Evolutionary conservation across 2,888 invertebrate genomes (phyloP), one percentile per base, ranked within the genome.

Genomic region (Cheilosia vulpina): DNA sequence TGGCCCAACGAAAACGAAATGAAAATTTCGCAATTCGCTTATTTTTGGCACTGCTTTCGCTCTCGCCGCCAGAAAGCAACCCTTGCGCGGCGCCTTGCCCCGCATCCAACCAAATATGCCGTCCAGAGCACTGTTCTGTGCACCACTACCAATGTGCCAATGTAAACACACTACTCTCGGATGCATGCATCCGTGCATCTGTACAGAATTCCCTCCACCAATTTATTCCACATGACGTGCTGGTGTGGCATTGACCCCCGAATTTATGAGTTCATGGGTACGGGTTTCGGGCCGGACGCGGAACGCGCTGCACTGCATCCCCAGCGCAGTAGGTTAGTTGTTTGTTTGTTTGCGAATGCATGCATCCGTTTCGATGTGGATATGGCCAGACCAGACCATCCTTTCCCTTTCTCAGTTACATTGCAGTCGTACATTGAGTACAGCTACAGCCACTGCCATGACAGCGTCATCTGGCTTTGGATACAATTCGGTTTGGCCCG

Each of bases 181-280:
- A 72, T 72, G 72, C 65, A 58, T 79, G 72, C 65, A 79, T 71
- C 58, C 72, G 38, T 72, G 58, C 72, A 72, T 72, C 79, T 72
- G 79, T 58, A 79, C 69, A 55, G 27, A 55, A 62, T 50, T 69
- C 65, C 72, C 65, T 79, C 58, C 38, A 60, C 58, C 27, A 66
- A 71, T 60, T 72, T 72, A 71, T 72, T 72, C 65, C 79, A 79
- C 72, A 72, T 79, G 65, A 79, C 72, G 58, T 72, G 72, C 43
- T 79, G 21, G 65, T 60, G 41, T 52, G 79, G 79, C 79, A 79
- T 79, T 79, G 79, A 79, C 79, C 79, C 79, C 79, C 79, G 72
- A 79, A 79, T 79, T 79, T 79, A 79, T 72, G 79, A 66, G 79
- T 65, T 79, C 72, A 79, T 31, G 72, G 72, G 65, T 79, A 60